Evolutionary conservation across 2,888 invertebrate species (phyloP), one percentile per base, ranked within the genome.

Genomic region (Tanytarsus gracilentus): DNA sequence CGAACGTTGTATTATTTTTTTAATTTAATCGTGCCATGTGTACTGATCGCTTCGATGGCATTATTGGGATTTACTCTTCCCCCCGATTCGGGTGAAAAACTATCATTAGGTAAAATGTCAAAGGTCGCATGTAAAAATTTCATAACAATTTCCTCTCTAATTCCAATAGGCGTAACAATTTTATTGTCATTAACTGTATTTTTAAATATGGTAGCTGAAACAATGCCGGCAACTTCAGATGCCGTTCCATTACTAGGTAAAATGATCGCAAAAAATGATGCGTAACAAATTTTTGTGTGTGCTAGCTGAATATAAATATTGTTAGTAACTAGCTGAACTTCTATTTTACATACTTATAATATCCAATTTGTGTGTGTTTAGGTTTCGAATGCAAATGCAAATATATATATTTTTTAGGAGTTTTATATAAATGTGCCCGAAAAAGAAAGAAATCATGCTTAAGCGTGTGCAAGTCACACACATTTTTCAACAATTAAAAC

Each of bases 1-100:
- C 86, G 97, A 76, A 96, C 97, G 65, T 85, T 99, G 69, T 98
- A 97, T 81, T 98, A 98, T 79, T 97, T 97, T 80, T 95, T 99
- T 83, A 99, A 99, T 80, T 85, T 99, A 74, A 97, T 99, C 77
- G 94, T 99, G 72, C 99, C 99, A 67, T 97, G 97, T 76, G 94
- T 98, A 71, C 84, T 99, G 73, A 97, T 99, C 73, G 95, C 98
- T 68, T 95, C 97, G 68, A 96, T 98, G 92, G 96, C 98, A 67
- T 84, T 99, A 68, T 82, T 99, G 70, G 95, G 97, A 69, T 99
- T 99, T 80, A 95, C 96, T 68, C 80, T 99, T 75, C 98, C 99
- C 69, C 97, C 97, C 67, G 98, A 99, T 79, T 97, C 97, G 67
- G 98, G 99, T 73, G 98, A 99, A 79, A 99, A 99, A 78, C 86